phyloP scores from a whole-genome alignment of 1,140 invertebrate species.

The Patella vulgata region DNA sequence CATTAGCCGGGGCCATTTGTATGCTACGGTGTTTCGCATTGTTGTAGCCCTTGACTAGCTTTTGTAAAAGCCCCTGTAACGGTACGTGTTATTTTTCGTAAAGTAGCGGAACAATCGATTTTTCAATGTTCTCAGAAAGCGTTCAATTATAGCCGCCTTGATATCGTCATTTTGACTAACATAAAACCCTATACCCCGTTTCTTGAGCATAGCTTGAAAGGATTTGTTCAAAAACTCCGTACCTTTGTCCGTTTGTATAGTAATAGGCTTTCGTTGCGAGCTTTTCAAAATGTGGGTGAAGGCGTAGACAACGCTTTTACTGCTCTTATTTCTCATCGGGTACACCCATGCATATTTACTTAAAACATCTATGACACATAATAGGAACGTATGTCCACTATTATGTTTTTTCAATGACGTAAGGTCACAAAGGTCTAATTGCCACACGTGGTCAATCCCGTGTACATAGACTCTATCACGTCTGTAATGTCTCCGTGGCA shows the following conservation, averaged over 20 bases:
- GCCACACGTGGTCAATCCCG: constrained; percentile 59
- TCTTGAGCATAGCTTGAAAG: constrained; percentile 20
- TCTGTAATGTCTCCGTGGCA: constrained; percentile 11
- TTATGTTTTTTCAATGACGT: constrained; percentile 55
- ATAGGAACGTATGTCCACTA: constrained; percentile 64
- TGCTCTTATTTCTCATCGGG: constrained; percentile 67
- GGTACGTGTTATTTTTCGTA: constrained; percentile 61
- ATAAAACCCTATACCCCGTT: constrained; percentile 13
- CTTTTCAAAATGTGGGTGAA: constrained; percentile 42
- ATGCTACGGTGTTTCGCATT: constrained; percentile 64
- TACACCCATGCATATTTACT: constrained; percentile 67
- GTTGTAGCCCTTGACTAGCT: constrained; percentile 66
- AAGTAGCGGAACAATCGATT: constrained; percentile 66
- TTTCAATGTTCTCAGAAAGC: constrained; percentile 68
- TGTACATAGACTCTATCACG: constrained; percentile 15
- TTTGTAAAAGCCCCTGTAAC: constrained; percentile 60
- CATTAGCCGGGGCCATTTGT: constrained; percentile 51
- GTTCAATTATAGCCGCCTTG: constrained; percentile 67
- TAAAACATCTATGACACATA: constrained; percentile 68
- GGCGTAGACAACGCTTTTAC: constrained; percentile 32
- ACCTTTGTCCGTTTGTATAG: constrained; percentile 23
- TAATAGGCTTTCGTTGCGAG: background rate
- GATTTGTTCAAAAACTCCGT: constrained; percentile 21
- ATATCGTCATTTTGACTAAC: constrained; percentile 48
- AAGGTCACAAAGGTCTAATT: constrained; percentile 62